Conservation (phyloP, 2,797 vertebrate genomes). For the Eremophila alpestris region DNA sequence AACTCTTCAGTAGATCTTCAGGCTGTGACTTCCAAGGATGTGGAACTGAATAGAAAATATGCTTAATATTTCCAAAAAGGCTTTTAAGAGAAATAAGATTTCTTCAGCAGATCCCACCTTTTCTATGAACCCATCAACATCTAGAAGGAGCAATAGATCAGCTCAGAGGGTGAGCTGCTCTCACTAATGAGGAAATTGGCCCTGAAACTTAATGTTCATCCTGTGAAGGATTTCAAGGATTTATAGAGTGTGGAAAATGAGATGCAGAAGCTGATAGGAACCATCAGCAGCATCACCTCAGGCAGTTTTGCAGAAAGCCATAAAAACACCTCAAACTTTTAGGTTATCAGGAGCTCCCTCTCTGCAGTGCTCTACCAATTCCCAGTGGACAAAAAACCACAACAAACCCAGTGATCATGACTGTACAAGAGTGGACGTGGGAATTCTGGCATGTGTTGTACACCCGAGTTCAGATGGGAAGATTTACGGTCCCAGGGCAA, state of each 20-base stretch:
- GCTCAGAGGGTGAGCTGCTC: neutral
- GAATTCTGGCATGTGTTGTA: fast-evolving
- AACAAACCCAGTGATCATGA: neutral
- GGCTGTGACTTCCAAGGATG: neutral
- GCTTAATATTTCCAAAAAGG: neutral
- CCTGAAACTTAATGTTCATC: neutral
- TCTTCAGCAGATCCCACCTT: neutral
- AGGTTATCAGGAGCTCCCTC: neutral
- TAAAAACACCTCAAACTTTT: fast-evolving
- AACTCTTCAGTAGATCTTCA: neutral
- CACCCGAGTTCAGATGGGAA: neutral
- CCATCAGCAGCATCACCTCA: neutral
- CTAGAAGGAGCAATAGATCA: neutral
- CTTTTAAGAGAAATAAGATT: neutral
- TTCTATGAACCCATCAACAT: neutral
- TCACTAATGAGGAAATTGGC: neutral
- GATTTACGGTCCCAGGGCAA: neutral
- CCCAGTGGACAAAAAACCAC: neutral
- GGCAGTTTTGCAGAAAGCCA: neutral
- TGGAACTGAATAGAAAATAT: neutral
- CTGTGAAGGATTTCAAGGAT: neutral
- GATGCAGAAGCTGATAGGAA: neutral
- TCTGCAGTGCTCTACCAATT: neutral
- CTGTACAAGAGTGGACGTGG: neutral
- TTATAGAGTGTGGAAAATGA: neutral